Conservation (phyloP, 2,113 vertebrate species). For the Daboia siamensis region DNA sequence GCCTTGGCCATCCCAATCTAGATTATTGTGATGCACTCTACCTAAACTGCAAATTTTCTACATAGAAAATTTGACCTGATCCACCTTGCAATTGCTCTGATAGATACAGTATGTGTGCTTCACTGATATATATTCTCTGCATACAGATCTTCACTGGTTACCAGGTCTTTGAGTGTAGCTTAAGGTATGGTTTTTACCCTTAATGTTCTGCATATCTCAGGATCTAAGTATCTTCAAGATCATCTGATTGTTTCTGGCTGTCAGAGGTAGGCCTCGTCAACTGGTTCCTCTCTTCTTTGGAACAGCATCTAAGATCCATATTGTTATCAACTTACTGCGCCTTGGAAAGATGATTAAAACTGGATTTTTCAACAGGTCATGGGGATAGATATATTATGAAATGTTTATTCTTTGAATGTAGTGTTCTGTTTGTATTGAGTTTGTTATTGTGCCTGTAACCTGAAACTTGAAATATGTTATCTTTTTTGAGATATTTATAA, state of each 20-base stretch:
- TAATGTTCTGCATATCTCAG: not conserved
- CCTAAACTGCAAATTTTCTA: not conserved
- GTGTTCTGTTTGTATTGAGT: not conserved
- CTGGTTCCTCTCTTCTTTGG: not conserved
- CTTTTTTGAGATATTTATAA: not conserved
- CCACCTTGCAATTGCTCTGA: not conserved
- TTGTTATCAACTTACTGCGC: not conserved
- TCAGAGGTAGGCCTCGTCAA: not conserved
- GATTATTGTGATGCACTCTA: not conserved
- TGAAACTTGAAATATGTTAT: not conserved
- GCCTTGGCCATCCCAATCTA: not conserved
- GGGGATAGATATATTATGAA: not conserved
- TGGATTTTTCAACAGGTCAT: not conserved
- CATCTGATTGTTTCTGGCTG: not conserved
- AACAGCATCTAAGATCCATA: not conserved
- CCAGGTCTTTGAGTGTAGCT: not conserved
- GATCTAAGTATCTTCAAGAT: not conserved
- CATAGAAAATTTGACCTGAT: not conserved
- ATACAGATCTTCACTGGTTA: too few relatives aligned
- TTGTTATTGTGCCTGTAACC: not conserved
- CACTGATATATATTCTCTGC: not conserved
- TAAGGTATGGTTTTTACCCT: not conserved
- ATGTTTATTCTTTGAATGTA: not conserved
- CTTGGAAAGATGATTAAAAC: not conserved
- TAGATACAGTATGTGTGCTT: not conserved